Evolutionary conservation across 1,140 invertebrate genomes (phyloP).

Genomic region (Oreohelix idahoensis): DNA sequence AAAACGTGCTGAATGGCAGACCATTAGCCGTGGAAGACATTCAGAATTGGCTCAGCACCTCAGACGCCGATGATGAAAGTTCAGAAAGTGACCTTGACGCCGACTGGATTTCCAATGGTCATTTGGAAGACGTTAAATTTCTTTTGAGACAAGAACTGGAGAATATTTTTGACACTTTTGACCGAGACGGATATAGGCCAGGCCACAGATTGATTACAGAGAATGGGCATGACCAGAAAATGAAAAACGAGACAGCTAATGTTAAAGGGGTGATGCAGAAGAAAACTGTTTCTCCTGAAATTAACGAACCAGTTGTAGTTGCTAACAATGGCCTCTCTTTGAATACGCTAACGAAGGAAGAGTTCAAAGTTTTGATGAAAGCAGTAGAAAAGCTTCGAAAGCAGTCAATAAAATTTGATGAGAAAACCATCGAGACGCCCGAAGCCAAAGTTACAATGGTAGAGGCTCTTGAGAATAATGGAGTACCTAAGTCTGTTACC

Average conservation of each 20-base stretch:
- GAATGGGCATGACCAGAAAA: too few species aligned
- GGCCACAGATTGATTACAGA: too few species aligned
- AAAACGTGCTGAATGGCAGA: constrained; percentile 14
- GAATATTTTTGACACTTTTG: constrained; percentile 13
- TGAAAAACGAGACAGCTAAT: too few species aligned
- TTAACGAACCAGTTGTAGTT: too few species aligned
- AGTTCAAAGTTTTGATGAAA: constrained; percentile 44
- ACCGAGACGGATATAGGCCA: too few species aligned
- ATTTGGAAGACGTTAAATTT: constrained; percentile 4
- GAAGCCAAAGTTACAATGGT: neutral
- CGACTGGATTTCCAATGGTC: neutral
- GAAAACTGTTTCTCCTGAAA: too few species aligned
- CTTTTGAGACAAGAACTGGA: neutral
- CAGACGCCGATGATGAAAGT: neutral
- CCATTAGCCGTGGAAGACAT: constrained; percentile 23
- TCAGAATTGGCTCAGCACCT: constrained; percentile 34
- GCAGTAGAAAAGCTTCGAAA: constrained; percentile 47
- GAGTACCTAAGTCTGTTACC: too few species aligned
- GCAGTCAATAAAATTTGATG: neutral
- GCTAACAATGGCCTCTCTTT: too few species aligned
- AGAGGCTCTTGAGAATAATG: neutral
- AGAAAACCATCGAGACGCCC: constrained; percentile 8
- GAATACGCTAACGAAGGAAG: constrained; percentile 50
- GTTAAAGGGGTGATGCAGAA: too few species aligned
- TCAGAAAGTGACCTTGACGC: neutral